Evolutionary conservation across 2,888 invertebrate species (phyloP).

Genomic region (Notodonta dromedarius): DNA sequence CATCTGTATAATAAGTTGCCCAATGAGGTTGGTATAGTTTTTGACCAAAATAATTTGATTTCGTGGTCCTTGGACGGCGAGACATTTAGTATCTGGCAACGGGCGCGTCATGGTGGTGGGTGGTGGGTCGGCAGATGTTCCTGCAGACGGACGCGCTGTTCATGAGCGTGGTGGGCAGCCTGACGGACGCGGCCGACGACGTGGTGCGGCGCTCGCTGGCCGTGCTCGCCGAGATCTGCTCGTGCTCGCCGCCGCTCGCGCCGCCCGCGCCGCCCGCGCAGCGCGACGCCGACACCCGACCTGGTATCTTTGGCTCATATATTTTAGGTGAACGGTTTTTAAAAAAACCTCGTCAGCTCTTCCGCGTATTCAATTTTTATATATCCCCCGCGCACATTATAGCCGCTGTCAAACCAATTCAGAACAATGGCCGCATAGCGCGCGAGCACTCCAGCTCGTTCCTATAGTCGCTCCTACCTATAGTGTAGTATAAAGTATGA

Average conservation of each 20-base stretch:
- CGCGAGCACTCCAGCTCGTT: too few species aligned
- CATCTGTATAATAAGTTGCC: conserved; percentile 96
- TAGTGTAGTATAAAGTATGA: too few species aligned
- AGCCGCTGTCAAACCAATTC: too few species aligned
- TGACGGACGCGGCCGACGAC: conserved; percentile 97
- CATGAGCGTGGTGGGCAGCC: conserved; percentile 90
- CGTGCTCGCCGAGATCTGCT: conserved; percentile 92
- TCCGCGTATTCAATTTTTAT: too few species aligned
- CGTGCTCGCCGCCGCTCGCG: conserved; percentile 46
- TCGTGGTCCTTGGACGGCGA: too few species aligned
- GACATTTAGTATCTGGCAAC: too few species aligned
- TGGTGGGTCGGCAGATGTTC: conserved; percentile 84
- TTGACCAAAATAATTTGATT: too few species aligned
- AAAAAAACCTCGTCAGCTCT: too few species aligned
- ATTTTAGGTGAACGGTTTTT: too few species aligned
- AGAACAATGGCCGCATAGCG: too few species aligned
- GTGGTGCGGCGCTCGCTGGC: conserved; percentile 97
- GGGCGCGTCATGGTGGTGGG: neutral
- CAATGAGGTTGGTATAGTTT: conserved; percentile 85
- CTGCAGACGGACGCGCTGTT: conserved; percentile 89
- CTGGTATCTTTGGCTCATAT: neutral
- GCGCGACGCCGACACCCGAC: neutral
- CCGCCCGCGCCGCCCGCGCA: conserved; percentile 9
- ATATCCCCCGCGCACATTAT: too few species aligned
- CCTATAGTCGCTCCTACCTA: too few species aligned